Base-by-base conservation (phyloP, 2,888 invertebrate species). In the Acrocera orbiculus region DNA sequence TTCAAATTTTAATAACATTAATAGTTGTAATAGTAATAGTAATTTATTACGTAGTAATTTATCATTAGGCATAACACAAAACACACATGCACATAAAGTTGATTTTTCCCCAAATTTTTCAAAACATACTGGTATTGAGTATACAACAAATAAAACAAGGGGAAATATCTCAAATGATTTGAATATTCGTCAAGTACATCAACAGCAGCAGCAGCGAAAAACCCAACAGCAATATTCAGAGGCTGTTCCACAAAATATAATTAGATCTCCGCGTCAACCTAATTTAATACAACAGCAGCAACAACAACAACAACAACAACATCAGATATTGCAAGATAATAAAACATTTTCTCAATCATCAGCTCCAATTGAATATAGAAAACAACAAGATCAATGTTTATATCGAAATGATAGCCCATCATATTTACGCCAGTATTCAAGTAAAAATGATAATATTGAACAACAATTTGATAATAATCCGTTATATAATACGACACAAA, bases 61-160 rank as follows among this genome's bases (percentile, higher is more conserved):
- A 22, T 40, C 42, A 15, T 13, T 26, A 14, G 11, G 30, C 20
- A 30, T 20, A 5, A 11, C 23, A 11, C 4, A 61, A 64, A n/a
- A n/a, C n/a, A n/a, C n/a, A n/a, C n/a, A n/a, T 32, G 69, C 76
- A 15, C 79, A 80, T 8, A 77, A 80, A 58, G 76, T 82, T 9
- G 79, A 83, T 53, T 82, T 83, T 49, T 68, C 73, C 23, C 81
- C 81, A 2, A 76, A 81, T 51, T 82, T 82, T 40, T 52, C 58
- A 3, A 52, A 52, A 35, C 42, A 40, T 23, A 30, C 32, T 31
- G 27, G 16, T 8, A 32, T 24, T 3, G 30, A 30, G n/a, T n/a
- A n/a, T n/a, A n/a, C n/a, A n/a, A n/a, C n/a, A n/a, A n/a, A n/a
- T n/a, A n/a, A n/a, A n/a, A n/a, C n/a, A n/a, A n/a, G n/a, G n/a